Evolutionary conservation across 2,113 vertebrate genomes (phyloP), one percentile per base, ranked within the genome.

Genomic region (Erythrocercus mccallii): DNA sequence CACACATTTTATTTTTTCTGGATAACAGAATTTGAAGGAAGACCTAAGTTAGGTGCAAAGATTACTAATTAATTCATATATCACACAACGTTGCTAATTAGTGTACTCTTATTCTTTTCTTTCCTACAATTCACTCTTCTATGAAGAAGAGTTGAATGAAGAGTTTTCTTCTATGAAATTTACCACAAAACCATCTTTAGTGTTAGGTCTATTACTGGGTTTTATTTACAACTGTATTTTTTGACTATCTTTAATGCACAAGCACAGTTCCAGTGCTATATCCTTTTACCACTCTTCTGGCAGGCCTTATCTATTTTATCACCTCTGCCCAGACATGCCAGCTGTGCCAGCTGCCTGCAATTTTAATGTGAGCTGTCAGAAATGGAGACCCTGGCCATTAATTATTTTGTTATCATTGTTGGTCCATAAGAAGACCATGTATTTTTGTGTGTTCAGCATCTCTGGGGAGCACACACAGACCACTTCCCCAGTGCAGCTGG

Each of bases 361-460:
- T 62, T 94, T 70, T 61, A 92, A 60, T 82, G 81, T 47, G 47
- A 92, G 77, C 68, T 94, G 81, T 92, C 89, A 95, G 72, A 76
- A 71, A 77, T 2, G 61, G 45, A 68, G 56, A 77, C 47, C 14
- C 57, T 2, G 19, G 31, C 17, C 28, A 71, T 58, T 62, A 83
- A 72, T 69, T 40, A 92, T 80, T 86, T 77, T 91, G 65, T 84
- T 93, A 71, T 71, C 65, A 61, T 10, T 91, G 72, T 78, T 54
- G 92, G 89, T 81, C 84, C 57, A 12, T 48, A 74, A 58, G 94
- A 95, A 71, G 78, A 90, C 74, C 64, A 51, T 68, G 47, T 11
- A 71, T 60, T 94, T 78, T 86, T 94, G 44, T 92, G 95, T 89
- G 73, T 50, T 90, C 81, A 69, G 17, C 47, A 21, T 94, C 94